Conservation (phyloP, 2,113 vertebrate genomes). For the Salvelinus alpinus region DNA sequence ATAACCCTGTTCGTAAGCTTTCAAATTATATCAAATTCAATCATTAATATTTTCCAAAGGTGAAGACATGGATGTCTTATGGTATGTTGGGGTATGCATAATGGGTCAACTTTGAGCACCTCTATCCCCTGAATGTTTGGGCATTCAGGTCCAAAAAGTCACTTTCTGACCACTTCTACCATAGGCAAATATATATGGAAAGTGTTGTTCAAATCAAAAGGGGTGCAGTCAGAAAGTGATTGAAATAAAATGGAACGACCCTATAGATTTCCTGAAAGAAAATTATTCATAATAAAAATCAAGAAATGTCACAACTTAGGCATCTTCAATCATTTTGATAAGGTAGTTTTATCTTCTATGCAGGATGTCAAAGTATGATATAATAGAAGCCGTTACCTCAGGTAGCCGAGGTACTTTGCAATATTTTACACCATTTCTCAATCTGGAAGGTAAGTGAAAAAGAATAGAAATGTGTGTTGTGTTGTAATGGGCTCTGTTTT, state of each 20-base stretch:
- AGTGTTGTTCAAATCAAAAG: too few relatives aligned
- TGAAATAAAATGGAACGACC: too few relatives aligned
- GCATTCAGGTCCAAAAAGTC: background rate
- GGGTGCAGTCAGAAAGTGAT: too few relatives aligned
- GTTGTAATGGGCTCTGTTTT: background rate
- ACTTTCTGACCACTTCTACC: background rate
- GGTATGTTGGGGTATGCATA: too few relatives aligned
- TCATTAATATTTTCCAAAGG: too few relatives aligned
- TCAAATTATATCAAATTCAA: too few relatives aligned
- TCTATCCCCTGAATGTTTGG: too few relatives aligned
- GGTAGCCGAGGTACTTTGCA: conserved; percentile 94
- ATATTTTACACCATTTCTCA: conserved; percentile 97
- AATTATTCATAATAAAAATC: conserved; percentile 4
- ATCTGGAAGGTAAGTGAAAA: conserved; percentile 63
- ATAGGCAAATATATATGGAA: background rate
- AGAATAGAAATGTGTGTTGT: background rate
- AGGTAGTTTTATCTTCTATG: too few relatives aligned
- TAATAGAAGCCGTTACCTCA: conserved; percentile 76
- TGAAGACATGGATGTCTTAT: too few relatives aligned
- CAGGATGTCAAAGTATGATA: background rate
- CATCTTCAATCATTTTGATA: too few relatives aligned
- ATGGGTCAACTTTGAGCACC: too few relatives aligned
- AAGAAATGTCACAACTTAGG: background rate
- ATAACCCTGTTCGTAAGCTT: too few relatives aligned
- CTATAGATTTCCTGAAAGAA: background rate